Conservation (phyloP, 1,140 invertebrate genomes). For the Eumeta japonica region DNA sequence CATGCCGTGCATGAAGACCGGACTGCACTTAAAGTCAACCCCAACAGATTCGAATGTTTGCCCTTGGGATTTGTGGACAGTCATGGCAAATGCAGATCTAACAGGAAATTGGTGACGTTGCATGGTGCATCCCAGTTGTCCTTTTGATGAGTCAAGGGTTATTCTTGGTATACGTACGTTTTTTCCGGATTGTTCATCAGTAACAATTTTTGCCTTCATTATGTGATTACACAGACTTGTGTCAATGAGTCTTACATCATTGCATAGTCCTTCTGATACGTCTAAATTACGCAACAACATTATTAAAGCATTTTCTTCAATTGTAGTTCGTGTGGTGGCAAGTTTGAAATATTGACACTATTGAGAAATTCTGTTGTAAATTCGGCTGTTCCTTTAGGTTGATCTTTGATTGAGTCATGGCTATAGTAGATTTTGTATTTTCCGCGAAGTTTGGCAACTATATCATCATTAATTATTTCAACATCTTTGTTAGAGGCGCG, state of each 20-base stretch:
- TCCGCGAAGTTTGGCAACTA: too few species aligned
- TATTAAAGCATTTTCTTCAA: slow-evolving; percentile 10
- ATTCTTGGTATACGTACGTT: neutral
- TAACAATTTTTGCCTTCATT: too few species aligned
- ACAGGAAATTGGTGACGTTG: slow-evolving; percentile 10
- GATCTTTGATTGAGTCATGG: slow-evolving; percentile 6
- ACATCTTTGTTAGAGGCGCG: slow-evolving; percentile 16
- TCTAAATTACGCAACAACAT: slow-evolving; percentile 1
- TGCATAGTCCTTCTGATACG: neutral
- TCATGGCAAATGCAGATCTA: too few species aligned
- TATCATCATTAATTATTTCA: slow-evolving; percentile 10
- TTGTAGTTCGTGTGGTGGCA: slow-evolving; percentile 16
- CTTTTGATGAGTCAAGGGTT: too few species aligned
- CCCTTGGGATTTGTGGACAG: slow-evolving; percentile 1
- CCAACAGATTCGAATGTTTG: too few species aligned
- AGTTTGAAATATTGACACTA: slow-evolving; percentile 9
- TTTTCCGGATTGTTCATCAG: too few species aligned
- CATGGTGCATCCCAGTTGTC: slow-evolving; percentile 7
- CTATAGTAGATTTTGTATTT: slow-evolving; percentile 5
- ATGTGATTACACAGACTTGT: slow-evolving; percentile 1
- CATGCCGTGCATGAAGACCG: too few species aligned
- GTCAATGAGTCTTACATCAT: neutral
- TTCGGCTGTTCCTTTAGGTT: slow-evolving; percentile 11
- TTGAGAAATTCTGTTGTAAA: slow-evolving; percentile 16
- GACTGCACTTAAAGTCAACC: slow-evolving; percentile 6